Evolutionary conservation across 2,888 invertebrate genomes (phyloP), one percentile per base, ranked within the genome.

Genomic region (Philereme transversata): DNA sequence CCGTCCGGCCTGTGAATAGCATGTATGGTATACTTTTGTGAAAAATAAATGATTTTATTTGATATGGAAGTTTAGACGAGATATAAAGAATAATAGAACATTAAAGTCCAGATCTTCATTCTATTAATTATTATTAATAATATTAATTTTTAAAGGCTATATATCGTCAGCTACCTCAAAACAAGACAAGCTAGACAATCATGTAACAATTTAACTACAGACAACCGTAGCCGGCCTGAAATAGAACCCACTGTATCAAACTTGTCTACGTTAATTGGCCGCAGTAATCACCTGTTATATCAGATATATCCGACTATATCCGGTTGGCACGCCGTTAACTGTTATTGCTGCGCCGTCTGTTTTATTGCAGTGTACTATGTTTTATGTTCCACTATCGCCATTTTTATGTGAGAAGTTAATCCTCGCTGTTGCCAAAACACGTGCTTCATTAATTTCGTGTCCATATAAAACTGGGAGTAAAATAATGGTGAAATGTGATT

Each of bases 201-300:
- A 22, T 22, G 22, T 22, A 2, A 22, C 22, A 22, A 22, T 1
- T 22, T 22, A 22, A 22, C 1, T 22, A 22, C 22, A 22, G 22
- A 22, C 22, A 22, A 3, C 22, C 22, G 22, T 22, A 22, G 22
- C 22, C 22, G 22, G 8, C 46, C 8, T 46, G 38, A 54, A 40
- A 10, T 61, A 67, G 51, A 58, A 35, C 33, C 55, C 50, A 59
- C 55, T 61, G 60, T 59, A 62, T 72, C 70, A 73, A 72, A 58
- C 56, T 53, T 56, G 52, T 65, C 72, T 64, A 70, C 72, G 75
- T 77, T 83, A 83, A 83, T 82, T 82, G 77, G 72, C 73, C 70
- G 51, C 76, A 64, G 76, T 84, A 83, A 86, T 84, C 77, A 83
- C 79, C 79, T 76, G 78, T 77, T 79, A 77, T 73, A 76, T 72